phyloP scores from a whole-genome alignment of 2,888 invertebrate species.

The Latrodectus elegans region DNA sequence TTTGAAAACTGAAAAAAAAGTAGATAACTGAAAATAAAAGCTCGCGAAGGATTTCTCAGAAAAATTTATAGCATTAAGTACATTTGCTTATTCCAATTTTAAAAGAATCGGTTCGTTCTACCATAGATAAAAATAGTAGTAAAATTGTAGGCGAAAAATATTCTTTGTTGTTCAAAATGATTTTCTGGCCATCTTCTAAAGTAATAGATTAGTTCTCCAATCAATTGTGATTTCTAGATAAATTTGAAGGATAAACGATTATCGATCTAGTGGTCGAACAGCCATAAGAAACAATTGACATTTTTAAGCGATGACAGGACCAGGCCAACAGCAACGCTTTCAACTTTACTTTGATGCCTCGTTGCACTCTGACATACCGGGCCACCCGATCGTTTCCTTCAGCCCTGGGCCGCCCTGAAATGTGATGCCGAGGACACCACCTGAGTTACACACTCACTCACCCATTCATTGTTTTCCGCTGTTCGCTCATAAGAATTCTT shows the following conservation, averaged over 20 bases:
- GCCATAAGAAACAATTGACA: slow-evolving; percentile 50
- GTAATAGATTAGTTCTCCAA: no score
- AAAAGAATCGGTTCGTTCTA: no score
- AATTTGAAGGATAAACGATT: slow-evolving; percentile 15
- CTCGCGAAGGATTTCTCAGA: no score
- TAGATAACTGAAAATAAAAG: no score
- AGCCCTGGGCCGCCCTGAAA: slow-evolving; percentile 60
- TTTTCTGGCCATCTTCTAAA: no score
- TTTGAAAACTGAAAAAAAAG: no score
- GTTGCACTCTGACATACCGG: slow-evolving; percentile 29
- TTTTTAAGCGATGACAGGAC: slow-evolving; percentile 56
- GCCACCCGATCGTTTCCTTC: slow-evolving; percentile 58
- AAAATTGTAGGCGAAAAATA: no score
- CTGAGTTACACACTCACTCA: slow-evolving; percentile 64
- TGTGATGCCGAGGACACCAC: slow-evolving; percentile 53
- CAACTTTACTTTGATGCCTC: slow-evolving; percentile 40
- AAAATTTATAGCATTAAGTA: no score
- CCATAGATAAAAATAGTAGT: no score
- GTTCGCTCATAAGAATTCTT: slow-evolving; percentile 51
- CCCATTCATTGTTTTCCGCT: slow-evolving; percentile 40
- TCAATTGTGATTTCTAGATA: neutral
- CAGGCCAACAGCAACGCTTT: slow-evolving; percentile 59
- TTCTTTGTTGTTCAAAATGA: no score
- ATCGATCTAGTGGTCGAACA: slow-evolving; percentile 20
- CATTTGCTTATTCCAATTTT: no score